phyloP scores from a whole-genome alignment of 2,888 invertebrate species.

The Clistopyga incitator region DNA sequence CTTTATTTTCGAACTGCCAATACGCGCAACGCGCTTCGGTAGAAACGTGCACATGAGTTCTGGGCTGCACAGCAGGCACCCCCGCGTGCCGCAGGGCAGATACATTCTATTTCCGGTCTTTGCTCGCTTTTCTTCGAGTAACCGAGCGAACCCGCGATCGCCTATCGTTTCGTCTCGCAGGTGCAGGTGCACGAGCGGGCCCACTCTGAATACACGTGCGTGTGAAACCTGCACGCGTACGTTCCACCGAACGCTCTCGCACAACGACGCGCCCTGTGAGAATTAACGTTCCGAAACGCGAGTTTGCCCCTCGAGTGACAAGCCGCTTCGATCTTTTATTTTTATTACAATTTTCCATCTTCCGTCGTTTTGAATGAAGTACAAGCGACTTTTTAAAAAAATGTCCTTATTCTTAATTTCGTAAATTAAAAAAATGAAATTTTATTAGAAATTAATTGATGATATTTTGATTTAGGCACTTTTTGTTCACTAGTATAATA shows the following conservation, averaged over 20 bases:
- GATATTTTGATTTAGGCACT: too few species aligned
- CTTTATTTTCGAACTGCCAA: slow-evolving; percentile 73
- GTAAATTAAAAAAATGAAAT: too few species aligned
- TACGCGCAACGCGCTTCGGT: slow-evolving; percentile 63
- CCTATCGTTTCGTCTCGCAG: slow-evolving; percentile 73
- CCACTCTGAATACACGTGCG: slow-evolving; percentile 57
- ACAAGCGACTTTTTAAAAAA: too few species aligned
- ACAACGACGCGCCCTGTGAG: slow-evolving; percentile 24
- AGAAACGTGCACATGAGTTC: slow-evolving; percentile 62
- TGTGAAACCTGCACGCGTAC: slow-evolving; percentile 54
- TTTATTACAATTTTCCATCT: neutral
- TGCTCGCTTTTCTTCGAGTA: slow-evolving; percentile 42
- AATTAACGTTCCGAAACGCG: slow-evolving; percentile 50
- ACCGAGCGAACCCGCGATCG: slow-evolving; percentile 68
- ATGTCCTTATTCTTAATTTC: too few species aligned
- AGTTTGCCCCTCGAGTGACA: slow-evolving; percentile 9
- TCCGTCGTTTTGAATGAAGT: too few species aligned
- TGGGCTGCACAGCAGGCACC: slow-evolving; percentile 18
- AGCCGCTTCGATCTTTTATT: neutral
- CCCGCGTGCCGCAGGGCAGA: slow-evolving; percentile 71
- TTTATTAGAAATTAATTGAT: too few species aligned
- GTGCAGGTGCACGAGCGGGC: slow-evolving; percentile 69
- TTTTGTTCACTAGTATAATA: too few species aligned
- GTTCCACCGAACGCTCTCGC: slow-evolving; percentile 16
- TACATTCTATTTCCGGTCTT: slow-evolving; percentile 63